Conservation (phyloP, 2,113 vertebrate species). For the Sciurus niger region DNA sequence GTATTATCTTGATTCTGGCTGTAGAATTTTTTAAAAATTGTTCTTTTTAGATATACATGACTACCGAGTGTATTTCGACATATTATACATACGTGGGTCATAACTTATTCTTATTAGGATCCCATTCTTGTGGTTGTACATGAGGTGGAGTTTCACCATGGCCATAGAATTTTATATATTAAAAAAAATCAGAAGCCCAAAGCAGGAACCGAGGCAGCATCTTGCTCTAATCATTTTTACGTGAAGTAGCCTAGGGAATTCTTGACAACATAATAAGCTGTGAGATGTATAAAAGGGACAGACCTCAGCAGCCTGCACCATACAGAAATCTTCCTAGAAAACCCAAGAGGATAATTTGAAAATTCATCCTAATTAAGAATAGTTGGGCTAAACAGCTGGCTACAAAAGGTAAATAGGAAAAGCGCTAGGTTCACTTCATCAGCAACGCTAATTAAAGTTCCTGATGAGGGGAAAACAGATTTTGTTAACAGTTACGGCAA, state of each 20-base stretch:
- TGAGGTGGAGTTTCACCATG: no score
- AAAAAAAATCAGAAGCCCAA: no score
- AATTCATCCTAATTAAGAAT: neutral
- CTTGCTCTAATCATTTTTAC: neutral
- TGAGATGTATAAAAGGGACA: neutral
- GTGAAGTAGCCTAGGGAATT: neutral
- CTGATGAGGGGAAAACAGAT: neutral
- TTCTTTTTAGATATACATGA: no score
- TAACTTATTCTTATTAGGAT: no score
- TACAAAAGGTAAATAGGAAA: neutral
- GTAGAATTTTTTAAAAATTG: neutral
- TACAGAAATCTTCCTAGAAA: slow-evolving; percentile 37
- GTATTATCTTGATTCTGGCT: neutral
- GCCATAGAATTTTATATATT: no score
- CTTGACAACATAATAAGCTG: neutral
- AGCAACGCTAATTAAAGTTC: neutral
- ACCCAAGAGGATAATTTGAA: neutral
- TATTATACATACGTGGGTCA: no score
- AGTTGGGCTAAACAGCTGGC: neutral
- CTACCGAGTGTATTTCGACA: no score
- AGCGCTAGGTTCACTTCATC: neutral
- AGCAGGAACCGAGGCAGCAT: neutral
- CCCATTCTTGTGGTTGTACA: no score
- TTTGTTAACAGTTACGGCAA: neutral
- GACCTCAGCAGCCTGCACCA: neutral